phyloP scores from a whole-genome alignment of 2,797 vertebrate genomes.

The Crocidura indochinensis region DNA sequence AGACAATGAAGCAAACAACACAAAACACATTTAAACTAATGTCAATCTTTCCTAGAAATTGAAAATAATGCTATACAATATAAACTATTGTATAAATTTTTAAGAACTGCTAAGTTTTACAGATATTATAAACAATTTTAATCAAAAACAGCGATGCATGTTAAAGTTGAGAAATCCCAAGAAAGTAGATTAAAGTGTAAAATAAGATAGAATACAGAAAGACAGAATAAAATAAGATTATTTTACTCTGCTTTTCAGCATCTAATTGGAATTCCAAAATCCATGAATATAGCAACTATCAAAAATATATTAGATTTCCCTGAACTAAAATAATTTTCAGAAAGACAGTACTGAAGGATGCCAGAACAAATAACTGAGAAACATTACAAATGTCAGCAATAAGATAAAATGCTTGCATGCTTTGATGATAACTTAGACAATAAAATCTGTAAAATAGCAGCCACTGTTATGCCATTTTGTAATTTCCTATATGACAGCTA shows the following conservation, averaged over 20 bases:
- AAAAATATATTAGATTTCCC: conserved; percentile 35
- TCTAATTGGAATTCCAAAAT: conserved; percentile 45
- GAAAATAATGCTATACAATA: background rate
- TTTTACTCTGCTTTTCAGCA: conserved; percentile 11
- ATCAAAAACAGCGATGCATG: background rate
- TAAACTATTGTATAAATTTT: background rate
- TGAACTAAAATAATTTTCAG: conserved; percentile 45
- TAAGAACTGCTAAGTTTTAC: conserved; percentile 33
- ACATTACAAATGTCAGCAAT: conserved; percentile 20
- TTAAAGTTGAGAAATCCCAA: conserved; percentile 22
- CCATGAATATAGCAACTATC: conserved; percentile 15
- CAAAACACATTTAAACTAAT: background rate
- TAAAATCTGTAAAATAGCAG: too few relatives aligned
- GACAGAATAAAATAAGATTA: conserved; percentile 31
- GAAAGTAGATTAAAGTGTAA: conserved; percentile 44
- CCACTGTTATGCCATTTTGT: too few relatives aligned
- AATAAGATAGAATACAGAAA: background rate
- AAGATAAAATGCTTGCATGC: background rate
- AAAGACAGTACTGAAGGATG: conserved; percentile 16
- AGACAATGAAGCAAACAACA: background rate
- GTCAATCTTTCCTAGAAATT: background rate
- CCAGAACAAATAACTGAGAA: conserved; percentile 6
- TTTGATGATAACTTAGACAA: too few relatives aligned
- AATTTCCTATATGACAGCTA: too few relatives aligned
- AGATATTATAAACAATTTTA: background rate